Base-by-base conservation (phyloP, 2,797 vertebrate species). In the Adelosebastes latens region DNA sequence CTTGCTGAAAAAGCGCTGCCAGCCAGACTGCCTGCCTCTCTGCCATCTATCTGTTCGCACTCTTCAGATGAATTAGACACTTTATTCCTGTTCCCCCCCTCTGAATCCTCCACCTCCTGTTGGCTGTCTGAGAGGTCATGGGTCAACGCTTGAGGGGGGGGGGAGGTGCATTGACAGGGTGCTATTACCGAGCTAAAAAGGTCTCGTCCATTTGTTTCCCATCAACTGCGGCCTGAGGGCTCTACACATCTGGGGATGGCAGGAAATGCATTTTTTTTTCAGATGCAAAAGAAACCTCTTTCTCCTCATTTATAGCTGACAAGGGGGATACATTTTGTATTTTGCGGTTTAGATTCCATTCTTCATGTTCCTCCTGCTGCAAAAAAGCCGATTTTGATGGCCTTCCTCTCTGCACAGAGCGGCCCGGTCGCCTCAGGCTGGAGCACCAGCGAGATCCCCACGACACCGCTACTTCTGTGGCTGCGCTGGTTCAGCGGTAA, bases 1-100 rank as follows among this genome's bases (percentile, higher is more conserved):
- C 86, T 89, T 59, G 32, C 69, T 89, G 91, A 93, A 84, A 79
- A 92, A 89, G 61, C 36, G n/a, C 52, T 42, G 68, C 52, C 75
- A 73, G 75, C 76, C 80, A 31, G 71, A 34, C 69, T 18, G 68
- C 42, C 73, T n/a, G 72, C 42, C 71, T 55, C 32, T 78, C 65
- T 46, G 75, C 80, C 76, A 81, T 81, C 75, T 75, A 75, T 86
- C 77, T 78, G 73, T 69, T 77, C 74, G 20, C 71, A 63, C 66
- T 86, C 65, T 56, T 68, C 64, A 77, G 46, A 85, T 85, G 78
- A 80, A 80, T 82, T 56, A n/a, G 70, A 52, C 8, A 2, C 52
- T 27, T 56, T 79, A 59, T 75, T 67, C 72, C 70, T 72, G 16
- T 39, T 36, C 34, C 58, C 60, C 46, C 20, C 58, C 49, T 25